Evolutionary conservation across 2,888 invertebrate genomes (phyloP).

Genomic region (Mesochorus sp.): DNA sequence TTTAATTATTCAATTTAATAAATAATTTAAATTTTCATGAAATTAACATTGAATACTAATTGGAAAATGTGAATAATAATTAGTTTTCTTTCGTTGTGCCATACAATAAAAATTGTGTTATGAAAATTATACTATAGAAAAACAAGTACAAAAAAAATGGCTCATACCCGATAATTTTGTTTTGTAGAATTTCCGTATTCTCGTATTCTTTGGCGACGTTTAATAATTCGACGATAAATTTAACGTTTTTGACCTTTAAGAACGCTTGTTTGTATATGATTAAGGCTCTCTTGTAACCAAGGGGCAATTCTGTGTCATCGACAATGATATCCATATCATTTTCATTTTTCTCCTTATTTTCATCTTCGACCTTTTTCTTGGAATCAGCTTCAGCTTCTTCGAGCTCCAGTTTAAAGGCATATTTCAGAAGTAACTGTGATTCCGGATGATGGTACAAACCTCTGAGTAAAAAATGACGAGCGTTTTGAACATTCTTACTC

Average conservation of each 20-base stretch:
- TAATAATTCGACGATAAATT: constrained; percentile 85
- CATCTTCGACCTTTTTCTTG: constrained; percentile 28
- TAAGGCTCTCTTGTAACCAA: constrained; percentile 84
- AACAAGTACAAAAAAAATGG: background rate
- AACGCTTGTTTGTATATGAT: constrained; percentile 86
- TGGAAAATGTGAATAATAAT: no score
- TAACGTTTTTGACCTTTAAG: constrained; percentile 84
- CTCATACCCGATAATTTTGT: constrained; percentile 77
- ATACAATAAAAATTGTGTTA: no score
- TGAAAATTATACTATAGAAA: background rate
- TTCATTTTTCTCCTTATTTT: constrained; percentile 27
- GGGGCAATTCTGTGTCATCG: constrained; percentile 63
- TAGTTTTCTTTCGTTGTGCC: no score
- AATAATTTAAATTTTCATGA: no score
- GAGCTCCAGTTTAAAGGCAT: constrained; percentile 84
- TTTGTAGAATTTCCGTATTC: constrained; percentile 85
- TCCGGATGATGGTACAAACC: constrained; percentile 90
- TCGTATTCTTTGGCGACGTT: constrained; percentile 84
- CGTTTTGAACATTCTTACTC: constrained; percentile 86
- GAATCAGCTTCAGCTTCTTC: constrained; percentile 53
- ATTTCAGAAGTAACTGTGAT: constrained; percentile 87
- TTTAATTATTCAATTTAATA: no score
- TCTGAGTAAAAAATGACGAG: constrained; percentile 88
- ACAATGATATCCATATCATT: background rate
- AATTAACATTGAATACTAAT: no score